phyloP scores from a whole-genome alignment of 2,113 vertebrate genomes.

The Saimiri boliviensis region DNA sequence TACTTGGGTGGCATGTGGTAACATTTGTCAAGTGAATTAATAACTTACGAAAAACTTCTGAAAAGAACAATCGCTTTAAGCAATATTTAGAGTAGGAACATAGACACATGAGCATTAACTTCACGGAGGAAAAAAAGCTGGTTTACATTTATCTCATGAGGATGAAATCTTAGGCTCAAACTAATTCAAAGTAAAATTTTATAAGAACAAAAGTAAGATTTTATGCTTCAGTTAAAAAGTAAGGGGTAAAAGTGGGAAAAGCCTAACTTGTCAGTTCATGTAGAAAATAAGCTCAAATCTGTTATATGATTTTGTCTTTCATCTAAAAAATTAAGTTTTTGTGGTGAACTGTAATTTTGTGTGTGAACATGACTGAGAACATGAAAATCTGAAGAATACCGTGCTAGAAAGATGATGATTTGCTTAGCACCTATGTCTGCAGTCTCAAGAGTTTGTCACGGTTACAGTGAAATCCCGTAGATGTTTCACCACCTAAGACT shows the following conservation, averaged over 20 bases:
- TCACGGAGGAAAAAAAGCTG: background rate
- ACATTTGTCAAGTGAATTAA: slow-evolving; percentile 30
- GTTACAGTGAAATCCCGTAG: background rate
- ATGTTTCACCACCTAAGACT: background rate
- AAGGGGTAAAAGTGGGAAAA: background rate
- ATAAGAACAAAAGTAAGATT: background rate
- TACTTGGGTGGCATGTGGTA: background rate
- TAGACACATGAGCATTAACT: background rate
- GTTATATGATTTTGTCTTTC: background rate
- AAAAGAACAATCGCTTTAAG: background rate
- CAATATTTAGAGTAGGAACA: slow-evolving; percentile 22
- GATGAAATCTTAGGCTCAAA: slow-evolving; percentile 47
- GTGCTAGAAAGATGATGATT: background rate
- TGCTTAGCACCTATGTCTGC: background rate
- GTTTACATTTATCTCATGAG: slow-evolving; percentile 2
- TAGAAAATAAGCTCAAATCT: slow-evolving; percentile 1
- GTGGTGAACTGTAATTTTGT: background rate
- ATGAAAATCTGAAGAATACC: background rate
- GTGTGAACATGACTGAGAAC: background rate
- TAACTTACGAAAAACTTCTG: background rate
- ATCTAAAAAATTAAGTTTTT: background rate
- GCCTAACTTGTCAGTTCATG: background rate
- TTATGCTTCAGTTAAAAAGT: background rate
- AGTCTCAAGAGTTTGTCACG: background rate
- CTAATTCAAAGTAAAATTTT: slow-evolving; percentile 38